Base-by-base conservation (phyloP, 2,797 vertebrate species). In the Anguilla megastoma region DNA sequence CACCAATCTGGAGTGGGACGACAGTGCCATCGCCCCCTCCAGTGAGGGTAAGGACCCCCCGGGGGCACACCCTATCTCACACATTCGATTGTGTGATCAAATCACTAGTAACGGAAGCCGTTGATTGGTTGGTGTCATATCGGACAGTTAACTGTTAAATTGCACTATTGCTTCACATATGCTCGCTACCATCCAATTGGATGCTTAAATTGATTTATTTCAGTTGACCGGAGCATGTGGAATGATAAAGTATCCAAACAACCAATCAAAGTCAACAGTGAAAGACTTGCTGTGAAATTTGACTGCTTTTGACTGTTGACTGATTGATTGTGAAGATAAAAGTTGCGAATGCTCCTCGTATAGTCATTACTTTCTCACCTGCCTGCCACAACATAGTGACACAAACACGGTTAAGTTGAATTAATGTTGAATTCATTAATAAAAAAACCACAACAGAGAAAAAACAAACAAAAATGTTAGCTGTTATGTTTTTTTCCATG, bases 1-100 rank as follows among this genome's bases (percentile, higher is more conserved):
- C 91, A 98, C 98, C 91, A 99, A 99, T 95, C 95, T 99, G 91
- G 99, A 99, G 88, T 99, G 99, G 99, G 98, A 99, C 0, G 98
- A 99, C 95, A 99, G 98, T 0, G 99, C 99, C 85, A 99, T 99
- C 0, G 99, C 99, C 24, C 99, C 99, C 0, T 99, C 98, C 85
- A 99, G 98, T 45, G 99, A 99, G 96, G 99, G 99, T 99, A 93
- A 91, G 95, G 82, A 76, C 12, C 27, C 10, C n/a, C 36, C 24
- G 5, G 0, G 3, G 66, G 1, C 71, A 41, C 33, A 4, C 41
- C 21, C 24, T 10, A 5, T 21, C 41, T 50, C 16, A 6, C 24
- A n/a, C 45, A 48, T 48, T 80, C 1, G 16, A 45, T 24, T n/a
- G 41, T 50, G 4, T 48, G 7, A 50, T n/a, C 10, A 12, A 79